phyloP scores from a whole-genome alignment of 2,797 vertebrate genomes.

The Argya squamiceps region DNA sequence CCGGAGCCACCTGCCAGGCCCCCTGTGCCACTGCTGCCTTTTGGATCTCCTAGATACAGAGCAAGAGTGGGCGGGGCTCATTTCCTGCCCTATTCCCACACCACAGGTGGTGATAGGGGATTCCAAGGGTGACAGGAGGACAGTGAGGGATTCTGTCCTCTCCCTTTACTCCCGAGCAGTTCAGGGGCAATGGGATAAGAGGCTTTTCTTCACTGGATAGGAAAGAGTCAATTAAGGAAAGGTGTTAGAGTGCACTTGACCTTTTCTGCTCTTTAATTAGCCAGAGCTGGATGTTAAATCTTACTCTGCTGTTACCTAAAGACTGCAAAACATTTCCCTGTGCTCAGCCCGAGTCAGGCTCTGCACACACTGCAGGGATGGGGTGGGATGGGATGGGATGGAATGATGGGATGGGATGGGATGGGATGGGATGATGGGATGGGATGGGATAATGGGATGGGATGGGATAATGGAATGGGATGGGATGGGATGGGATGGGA shows the following conservation, averaged over 20 bases:
- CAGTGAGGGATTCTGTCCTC: not conserved
- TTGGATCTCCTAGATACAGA: not conserved
- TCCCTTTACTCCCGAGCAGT: not conserved
- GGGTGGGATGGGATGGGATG: too few relatives aligned
- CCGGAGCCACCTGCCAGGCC: not conserved
- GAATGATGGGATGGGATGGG: too few relatives aligned
- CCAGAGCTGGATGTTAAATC: not conserved
- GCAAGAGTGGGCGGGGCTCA: too few relatives aligned
- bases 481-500: not conserved
- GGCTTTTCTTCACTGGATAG: not conserved
- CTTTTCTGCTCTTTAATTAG: not conserved
- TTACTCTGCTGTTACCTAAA: not conserved
- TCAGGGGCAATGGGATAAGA: not conserved
- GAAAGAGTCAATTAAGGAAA: not conserved
- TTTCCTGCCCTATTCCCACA: not conserved
- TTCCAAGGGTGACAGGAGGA: not conserved
- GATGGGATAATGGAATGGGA: too few relatives aligned
- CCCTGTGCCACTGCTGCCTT: not conserved
- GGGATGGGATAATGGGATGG: not conserved
- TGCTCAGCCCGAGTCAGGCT: fast-evolving
- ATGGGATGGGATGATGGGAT: not conserved
- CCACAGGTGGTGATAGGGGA: not conserved
- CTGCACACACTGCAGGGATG: fast-evolving
- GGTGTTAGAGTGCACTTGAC: too few relatives aligned
- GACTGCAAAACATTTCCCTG: too few relatives aligned